phyloP scores from a whole-genome alignment of 2,888 invertebrate genomes.

The Melinaea marsaeus region DNA sequence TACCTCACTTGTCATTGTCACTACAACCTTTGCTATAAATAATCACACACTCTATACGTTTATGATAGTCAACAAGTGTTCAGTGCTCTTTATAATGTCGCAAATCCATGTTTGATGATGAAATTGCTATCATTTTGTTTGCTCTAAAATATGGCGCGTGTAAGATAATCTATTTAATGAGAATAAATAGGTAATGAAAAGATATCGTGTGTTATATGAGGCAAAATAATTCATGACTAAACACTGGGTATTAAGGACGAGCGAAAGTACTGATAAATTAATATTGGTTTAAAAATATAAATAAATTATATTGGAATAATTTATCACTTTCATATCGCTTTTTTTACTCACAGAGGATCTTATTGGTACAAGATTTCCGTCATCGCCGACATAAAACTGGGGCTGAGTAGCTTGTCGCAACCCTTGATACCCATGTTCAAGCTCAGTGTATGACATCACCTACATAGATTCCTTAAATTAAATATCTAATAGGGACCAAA shows the following conservation, averaged over 20 bases:
- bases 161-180: constrained; percentile 15
- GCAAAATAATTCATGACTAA: constrained; percentile 3
- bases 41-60: constrained; percentile 38
- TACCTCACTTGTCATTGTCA: constrained; percentile 71
- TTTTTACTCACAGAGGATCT: constrained; percentile 76
- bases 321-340: neutral
- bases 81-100: constrained; percentile 23
- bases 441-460: constrained; percentile 93
- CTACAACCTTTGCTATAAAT: constrained; percentile 47
- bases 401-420: constrained; percentile 83
- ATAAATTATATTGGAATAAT: neutral
- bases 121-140: constrained; percentile 22
- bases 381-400: constrained; percentile 85
- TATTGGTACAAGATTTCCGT: constrained; percentile 79
- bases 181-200: neutral
- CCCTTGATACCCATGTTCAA: constrained; percentile 95
- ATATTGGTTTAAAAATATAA: constrained; percentile 9
- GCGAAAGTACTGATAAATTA: neutral
- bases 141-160: constrained; percentile 14
- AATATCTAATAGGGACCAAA: constrained; percentile 14
- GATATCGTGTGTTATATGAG: constrained; percentile 1
- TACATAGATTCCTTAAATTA: constrained; percentile 46
- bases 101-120: constrained; percentile 20
- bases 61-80: constrained; percentile 29
- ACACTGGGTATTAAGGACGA: neutral